Evolutionary conservation across 2,113 vertebrate species (phyloP), one percentile per base, ranked within the genome.

Genomic region (Solenodon paradoxus): DNA sequence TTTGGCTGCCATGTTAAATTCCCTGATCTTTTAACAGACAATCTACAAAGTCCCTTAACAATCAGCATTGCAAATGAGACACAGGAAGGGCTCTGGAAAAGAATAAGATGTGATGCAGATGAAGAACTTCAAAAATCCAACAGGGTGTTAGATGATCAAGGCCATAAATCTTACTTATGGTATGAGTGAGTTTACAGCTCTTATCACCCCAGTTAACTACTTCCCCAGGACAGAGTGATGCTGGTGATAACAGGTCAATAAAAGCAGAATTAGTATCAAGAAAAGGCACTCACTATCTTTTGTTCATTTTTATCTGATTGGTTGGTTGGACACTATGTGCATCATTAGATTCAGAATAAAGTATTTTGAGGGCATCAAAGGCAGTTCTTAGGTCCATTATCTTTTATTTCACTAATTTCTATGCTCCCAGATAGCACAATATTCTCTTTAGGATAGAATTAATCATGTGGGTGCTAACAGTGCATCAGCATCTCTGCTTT

Each of bases 331-430:
- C 57, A 35, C 32, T 7, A 32, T 74, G 47, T 6, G 11, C 69
- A 3, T 79, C 77, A 74, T 1, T 86, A 38, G 38, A 95, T 86
- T 93, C 79, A 82, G 49, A 92, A 92, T 55, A 53, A 88, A 93
- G 40, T 78, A 51, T 79, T 85, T 91, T 78, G 85, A 86, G 69
- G 45, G 53, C 40, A 91, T 83, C 78, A 57, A 86, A 90, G 79
- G 35, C 40, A 47, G 20, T 38, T 38, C 28, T 82, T 51, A 64
- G 3, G 30, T n/a, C 49, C 53, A 69, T 24, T 81, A 55, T 75
- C 74, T 87, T 55, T 78, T 20, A 61, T 28, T 20, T 51, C 22
- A 42, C n/a, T 78, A 83, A 40, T 78, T 57, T 82, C 69, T 75
- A 51, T 40, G 59, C 61, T 49, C 24, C 53, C 61, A n/a, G 51